Evolutionary conservation across 2,113 vertebrate species (phyloP).

Genomic region (Orientallactaga bullata): DNA sequence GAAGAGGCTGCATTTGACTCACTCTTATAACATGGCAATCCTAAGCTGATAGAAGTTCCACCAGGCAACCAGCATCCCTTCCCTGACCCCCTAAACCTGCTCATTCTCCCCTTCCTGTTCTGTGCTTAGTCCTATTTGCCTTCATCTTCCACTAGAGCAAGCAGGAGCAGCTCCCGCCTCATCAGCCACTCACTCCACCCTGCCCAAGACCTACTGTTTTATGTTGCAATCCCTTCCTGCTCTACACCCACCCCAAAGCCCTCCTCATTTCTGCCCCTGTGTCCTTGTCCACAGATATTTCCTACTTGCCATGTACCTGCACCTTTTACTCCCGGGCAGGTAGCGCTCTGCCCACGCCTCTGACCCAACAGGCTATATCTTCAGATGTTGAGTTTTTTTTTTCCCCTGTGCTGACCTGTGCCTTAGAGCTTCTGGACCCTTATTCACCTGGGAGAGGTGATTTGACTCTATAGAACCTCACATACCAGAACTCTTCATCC

Average conservation of each 20-base stretch:
- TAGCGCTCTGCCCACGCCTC: neutral
- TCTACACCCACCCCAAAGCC: no score
- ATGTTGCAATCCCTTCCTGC: neutral
- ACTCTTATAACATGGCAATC: neutral
- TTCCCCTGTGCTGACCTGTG: neutral
- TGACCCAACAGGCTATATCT: neutral
- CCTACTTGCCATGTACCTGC: neutral
- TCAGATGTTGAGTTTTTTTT: neutral
- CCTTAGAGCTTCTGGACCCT: neutral
- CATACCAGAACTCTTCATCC: neutral
- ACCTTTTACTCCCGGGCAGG: neutral
- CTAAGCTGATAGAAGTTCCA: neutral
- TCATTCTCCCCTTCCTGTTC: neutral
- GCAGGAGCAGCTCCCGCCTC: neutral
- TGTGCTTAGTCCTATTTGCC: neutral
- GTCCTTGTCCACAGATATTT: neutral
- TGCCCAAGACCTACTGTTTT: neutral
- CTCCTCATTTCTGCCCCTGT: neutral
- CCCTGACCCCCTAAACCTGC: neutral
- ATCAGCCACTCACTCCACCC: neutral
- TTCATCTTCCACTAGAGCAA: neutral
- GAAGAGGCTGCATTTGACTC: slow-evolving; percentile 24
- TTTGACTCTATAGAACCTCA: neutral
- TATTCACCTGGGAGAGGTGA: neutral
- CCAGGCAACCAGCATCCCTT: neutral